Evolutionary conservation across 2,797 vertebrate species (phyloP).

Genomic region (Linurgus olivaceus): DNA sequence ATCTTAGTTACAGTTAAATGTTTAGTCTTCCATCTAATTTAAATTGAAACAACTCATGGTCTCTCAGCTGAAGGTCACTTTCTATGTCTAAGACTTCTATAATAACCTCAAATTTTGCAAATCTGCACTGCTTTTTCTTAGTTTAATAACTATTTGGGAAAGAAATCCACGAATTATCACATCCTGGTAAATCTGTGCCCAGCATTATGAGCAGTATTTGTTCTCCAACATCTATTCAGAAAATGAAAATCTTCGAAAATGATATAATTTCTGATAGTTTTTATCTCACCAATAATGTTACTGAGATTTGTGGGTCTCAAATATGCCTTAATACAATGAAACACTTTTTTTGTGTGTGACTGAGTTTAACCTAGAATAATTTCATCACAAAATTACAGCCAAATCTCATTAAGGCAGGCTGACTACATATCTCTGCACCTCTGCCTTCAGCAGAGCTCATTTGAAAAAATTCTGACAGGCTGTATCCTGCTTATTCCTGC

Average conservation of each 20-base stretch:
- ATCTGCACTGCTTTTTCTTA: not conserved
- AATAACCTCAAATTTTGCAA: not conserved
- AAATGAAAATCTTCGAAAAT: constrained; percentile 1
- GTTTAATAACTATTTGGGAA: constrained; percentile 7
- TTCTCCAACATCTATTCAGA: not conserved
- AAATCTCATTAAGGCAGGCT: constrained; percentile 38
- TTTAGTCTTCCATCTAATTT: constrained; percentile 28
- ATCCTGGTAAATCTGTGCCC: not conserved
- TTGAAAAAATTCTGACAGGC: not conserved
- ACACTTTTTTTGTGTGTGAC: not conserved
- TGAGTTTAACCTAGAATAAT: constrained; percentile 34
- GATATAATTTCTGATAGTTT: not conserved
- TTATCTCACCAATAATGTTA: constrained; percentile 25
- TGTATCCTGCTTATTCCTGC: not conserved
- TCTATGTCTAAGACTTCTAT: not conserved
- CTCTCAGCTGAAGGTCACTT: not conserved
- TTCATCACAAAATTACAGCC: constrained; percentile 13
- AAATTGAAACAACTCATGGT: not conserved
- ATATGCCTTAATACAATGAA: not conserved
- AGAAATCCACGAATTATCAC: constrained; percentile 14
- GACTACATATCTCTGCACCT: not conserved
- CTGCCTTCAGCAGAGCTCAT: not conserved
- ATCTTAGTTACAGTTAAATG: constrained; percentile 2
- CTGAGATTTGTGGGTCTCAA: not conserved
- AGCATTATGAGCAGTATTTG: not conserved